Evolutionary conservation across 2,888 invertebrate genomes (phyloP).

Genomic region (Phrixothrix hirtus): DNA sequence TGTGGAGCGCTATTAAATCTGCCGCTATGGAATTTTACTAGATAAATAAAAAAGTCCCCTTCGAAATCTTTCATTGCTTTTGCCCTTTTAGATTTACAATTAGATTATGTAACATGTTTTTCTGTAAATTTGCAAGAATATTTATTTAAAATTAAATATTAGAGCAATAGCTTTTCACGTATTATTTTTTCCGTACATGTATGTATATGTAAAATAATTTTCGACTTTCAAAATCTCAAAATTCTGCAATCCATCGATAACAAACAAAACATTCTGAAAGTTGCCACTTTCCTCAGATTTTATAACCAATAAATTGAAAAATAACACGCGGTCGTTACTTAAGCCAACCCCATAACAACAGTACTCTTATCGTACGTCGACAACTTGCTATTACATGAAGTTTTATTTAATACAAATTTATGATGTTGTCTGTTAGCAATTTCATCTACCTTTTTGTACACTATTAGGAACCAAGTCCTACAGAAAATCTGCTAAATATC

Average conservation of each 20-base stretch:
- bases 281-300: constrained; percentile 25
- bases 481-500: constrained; percentile 13
- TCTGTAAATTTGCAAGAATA: no score
- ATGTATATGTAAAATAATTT: no score
- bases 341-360: constrained; percentile 43
- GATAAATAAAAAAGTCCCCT: constrained; percentile 20
- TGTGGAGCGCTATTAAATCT: constrained; percentile 22
- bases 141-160: no score
- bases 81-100: no score
- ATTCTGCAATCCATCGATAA: constrained; percentile 32
- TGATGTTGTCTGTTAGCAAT: constrained; percentile 30
- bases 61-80: no score
- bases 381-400: constrained; percentile 38
- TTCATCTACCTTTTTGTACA: constrained; percentile 4
- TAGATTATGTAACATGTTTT: no score
- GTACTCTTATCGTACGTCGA: constrained; percentile 41
- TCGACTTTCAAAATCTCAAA: no score
- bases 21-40: constrained; percentile 23
- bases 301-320: constrained; percentile 46
- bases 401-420: constrained; percentile 41
- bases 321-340: constrained; percentile 43
- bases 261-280: constrained; percentile 19
- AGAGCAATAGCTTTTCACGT: no score
- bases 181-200: no score
- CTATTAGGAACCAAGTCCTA: constrained; percentile 2